These are phyloP conservation scores for Tinea pellionella DNA, from an alignment of 2,888 invertebrate species.

Conservation along the genomic window DNA sequence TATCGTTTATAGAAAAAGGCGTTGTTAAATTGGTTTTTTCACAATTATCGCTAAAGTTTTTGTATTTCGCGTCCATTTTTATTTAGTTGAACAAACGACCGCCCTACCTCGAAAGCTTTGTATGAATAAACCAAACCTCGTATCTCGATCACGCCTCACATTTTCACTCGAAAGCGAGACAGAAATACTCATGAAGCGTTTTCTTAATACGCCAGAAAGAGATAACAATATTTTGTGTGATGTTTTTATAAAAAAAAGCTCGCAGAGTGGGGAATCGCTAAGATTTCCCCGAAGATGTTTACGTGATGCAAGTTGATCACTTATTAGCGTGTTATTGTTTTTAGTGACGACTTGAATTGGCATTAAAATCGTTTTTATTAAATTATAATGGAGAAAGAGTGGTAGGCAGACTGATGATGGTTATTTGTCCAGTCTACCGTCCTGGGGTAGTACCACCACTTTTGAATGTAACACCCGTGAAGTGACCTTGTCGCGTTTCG, in stretches of 20 bases:
- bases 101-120: conserved; percentile 62
- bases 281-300: conserved; percentile 69
- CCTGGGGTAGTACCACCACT: no score
- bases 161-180: conserved; percentile 52
- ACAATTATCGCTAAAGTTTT: conserved; percentile 52
- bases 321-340: conserved; percentile 32
- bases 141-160: conserved; percentile 43
- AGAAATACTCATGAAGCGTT: conserved; percentile 21
- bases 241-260: conserved; percentile 63
- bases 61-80: conserved; percentile 54
- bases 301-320: conserved; percentile 64
- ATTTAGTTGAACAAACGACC: conserved; percentile 30
- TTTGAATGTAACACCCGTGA: no score
- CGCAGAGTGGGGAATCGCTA: conserved; percentile 65
- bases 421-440: no score
- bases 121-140: conserved; percentile 58
- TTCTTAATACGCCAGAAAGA: conserved; percentile 24
- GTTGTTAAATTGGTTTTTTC: conserved; percentile 64
- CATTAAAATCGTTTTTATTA: conserved; percentile 15
- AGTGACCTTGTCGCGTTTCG: no score
- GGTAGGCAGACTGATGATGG: no score
- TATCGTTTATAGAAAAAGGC: conserved; percentile 80
- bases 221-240: conserved; percentile 39
- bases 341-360: conserved; percentile 34
- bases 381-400: no score